Evolutionary conservation across 2,113 vertebrate species (phyloP), one percentile per base, ranked within the genome.

Genomic region (Cyphomyrus plagiostoma): DNA sequence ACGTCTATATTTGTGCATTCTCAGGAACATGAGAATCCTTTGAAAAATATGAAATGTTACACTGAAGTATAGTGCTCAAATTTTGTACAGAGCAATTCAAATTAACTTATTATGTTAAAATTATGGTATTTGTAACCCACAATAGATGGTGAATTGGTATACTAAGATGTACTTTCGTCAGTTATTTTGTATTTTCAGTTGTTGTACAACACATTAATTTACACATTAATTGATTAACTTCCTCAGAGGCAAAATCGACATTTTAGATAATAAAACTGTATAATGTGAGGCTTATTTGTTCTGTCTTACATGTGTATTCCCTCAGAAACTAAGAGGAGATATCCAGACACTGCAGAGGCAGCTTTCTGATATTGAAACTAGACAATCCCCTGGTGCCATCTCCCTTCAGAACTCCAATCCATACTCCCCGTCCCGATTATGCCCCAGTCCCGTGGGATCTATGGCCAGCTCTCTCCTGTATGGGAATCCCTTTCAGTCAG

Each of bases 291-390:
- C 35, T n/a, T 58, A 17, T 42, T 4, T 46, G 39, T 19, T 35
- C 30, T 13, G 49, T 39, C 46, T 56, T 87, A 48, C 52, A 62
- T 42, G 21, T 70, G 6, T 39, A 42, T 88, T 39, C 42, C n/a
- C 0, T 58, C 91, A 96, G 94, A 85, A 0, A 58, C 94, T 96
- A 1, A 84, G 1, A 11, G 52, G 1, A 0, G 89, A 90, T 0
- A 49, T 93, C 0, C 89, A 92, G 35, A 88, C 23, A 26, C 92
- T 95, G 88, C 92, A 88, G 26, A 90, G 30, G 48, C 35, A 26
- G 46, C 74, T 89, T 0, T 23, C 87, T 0, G 91, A 91, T 2
- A 15, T 89, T 3, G 88, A 88, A 1, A 21, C 86, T 0, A 82
- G 91, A 2, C 23, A 90, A 5, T 48, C 86, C 2, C 13, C 86